phyloP scores from a whole-genome alignment of 2,113 vertebrate genomes.

The Poicephalus gulielmi region DNA sequence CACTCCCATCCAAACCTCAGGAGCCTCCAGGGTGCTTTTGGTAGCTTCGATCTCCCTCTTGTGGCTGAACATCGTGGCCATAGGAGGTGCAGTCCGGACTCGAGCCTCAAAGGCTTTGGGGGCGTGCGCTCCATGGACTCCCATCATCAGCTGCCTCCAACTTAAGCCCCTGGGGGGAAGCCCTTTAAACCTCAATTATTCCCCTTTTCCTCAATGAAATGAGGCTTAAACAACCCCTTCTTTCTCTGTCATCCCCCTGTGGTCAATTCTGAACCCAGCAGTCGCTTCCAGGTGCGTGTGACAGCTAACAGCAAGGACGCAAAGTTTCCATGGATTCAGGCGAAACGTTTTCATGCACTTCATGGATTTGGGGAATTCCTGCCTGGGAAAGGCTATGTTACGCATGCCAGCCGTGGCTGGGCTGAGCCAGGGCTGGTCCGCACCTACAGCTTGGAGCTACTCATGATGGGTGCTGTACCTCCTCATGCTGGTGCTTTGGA shows the following conservation, averaged over 20 bases:
- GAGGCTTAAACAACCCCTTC: not conserved
- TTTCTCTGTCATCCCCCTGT: not conserved
- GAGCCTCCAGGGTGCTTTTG: conserved; percentile 1
- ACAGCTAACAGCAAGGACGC: not conserved
- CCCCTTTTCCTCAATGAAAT: not conserved
- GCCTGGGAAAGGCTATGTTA: not conserved
- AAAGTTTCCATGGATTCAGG: not conserved
- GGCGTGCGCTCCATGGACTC: accelerated
- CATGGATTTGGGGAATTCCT: not conserved
- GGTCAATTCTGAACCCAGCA: accelerated
- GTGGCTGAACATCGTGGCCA: not conserved
- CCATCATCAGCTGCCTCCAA: accelerated
- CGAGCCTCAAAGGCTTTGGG: not conserved
- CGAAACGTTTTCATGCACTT: accelerated
- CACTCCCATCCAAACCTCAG: not conserved
- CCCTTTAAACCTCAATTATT: not conserved
- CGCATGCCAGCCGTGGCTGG: not conserved
- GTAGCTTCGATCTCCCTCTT: conserved; percentile 59
- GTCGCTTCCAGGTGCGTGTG: accelerated
- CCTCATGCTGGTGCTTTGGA: accelerated
- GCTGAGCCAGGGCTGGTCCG: not conserved
- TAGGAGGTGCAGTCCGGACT: accelerated
- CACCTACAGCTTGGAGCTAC: not conserved
- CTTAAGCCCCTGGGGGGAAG: not conserved
- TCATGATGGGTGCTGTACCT: accelerated